Evolutionary conservation across 53 echinoderm and acorn worm genomes (phyloP).

Genomic region (Holothuria leucospilota): DNA sequence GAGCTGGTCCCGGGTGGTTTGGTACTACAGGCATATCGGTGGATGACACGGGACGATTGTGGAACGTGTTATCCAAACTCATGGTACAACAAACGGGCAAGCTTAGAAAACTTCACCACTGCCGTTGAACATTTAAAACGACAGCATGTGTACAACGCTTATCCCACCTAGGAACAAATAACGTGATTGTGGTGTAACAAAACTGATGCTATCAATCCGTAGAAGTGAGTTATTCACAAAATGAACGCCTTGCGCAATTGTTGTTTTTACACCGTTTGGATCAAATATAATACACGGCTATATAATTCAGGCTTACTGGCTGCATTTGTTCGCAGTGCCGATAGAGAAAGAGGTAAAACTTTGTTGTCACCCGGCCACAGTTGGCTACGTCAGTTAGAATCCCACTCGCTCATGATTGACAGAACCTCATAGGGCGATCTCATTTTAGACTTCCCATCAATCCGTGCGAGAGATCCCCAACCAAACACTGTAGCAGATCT

Average conservation of each 20-base stretch:
- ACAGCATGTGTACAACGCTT: slow-evolving; percentile 13
- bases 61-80: slow-evolving; percentile 63
- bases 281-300: too few species aligned
- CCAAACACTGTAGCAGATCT: slow-evolving; percentile 60
- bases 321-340: too few species aligned
- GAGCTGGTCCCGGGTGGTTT: slow-evolving; percentile 65
- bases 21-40: slow-evolving; percentile 85
- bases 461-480: slow-evolving; percentile 47
- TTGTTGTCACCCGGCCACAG: slow-evolving; percentile 32
- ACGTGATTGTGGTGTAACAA: too few species aligned
- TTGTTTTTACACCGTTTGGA: too few species aligned
- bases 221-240: too few species aligned
- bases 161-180: neutral
- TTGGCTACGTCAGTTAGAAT: slow-evolving; percentile 42
- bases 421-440: slow-evolving; percentile 60
- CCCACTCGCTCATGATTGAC: slow-evolving; percentile 66
- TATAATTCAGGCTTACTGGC: too few species aligned
- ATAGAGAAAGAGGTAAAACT: neutral
- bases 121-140: neutral
- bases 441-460: slow-evolving; percentile 69
- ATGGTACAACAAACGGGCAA: slow-evolving; percentile 54
- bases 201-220: too few species aligned
- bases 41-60: slow-evolving; percentile 46
- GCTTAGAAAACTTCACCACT: slow-evolving; percentile 7
- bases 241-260: too few species aligned